phyloP scores from a whole-genome alignment of 2,113 vertebrate genomes.

The Varanus salvator region DNA sequence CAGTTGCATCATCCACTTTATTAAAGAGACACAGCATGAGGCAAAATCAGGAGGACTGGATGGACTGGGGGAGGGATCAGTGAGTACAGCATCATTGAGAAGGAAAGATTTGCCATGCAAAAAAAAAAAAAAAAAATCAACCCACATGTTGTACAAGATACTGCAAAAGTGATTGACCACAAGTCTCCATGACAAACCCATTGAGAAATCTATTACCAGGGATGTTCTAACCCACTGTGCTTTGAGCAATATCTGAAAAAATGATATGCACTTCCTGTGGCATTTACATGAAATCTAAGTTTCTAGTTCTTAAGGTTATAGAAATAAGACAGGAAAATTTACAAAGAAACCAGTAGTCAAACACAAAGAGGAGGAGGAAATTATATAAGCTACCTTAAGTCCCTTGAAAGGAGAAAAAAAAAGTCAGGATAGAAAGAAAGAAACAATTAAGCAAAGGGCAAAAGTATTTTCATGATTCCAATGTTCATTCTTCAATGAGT shows the following conservation, averaged over 20 bases:
- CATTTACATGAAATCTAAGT: background rate
- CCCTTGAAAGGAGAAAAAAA: too few species aligned
- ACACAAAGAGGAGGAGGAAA: background rate
- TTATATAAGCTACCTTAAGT: too few species aligned
- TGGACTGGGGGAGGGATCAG: constrained; percentile 34
- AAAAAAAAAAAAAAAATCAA: background rate
- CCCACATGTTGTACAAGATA: background rate
- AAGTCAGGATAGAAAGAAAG: too few species aligned
- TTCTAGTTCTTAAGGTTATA: background rate
- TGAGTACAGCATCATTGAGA: background rate
- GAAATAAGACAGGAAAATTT: background rate
- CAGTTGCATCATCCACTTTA: background rate
- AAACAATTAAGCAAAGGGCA: background rate
- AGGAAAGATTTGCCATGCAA: background rate
- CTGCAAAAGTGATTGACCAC: background rate
- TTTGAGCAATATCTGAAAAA: background rate
- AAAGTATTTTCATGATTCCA: background rate
- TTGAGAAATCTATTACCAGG: background rate
- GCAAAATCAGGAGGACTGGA: background rate
- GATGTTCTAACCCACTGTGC: background rate
- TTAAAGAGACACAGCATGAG: background rate
- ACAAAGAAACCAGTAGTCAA: background rate
- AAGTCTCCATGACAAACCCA: background rate
- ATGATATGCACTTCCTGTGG: background rate
- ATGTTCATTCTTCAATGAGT: background rate